Evolutionary conservation across 2,888 invertebrate species (phyloP).

Genomic region (Acrocera orbiculus): DNA sequence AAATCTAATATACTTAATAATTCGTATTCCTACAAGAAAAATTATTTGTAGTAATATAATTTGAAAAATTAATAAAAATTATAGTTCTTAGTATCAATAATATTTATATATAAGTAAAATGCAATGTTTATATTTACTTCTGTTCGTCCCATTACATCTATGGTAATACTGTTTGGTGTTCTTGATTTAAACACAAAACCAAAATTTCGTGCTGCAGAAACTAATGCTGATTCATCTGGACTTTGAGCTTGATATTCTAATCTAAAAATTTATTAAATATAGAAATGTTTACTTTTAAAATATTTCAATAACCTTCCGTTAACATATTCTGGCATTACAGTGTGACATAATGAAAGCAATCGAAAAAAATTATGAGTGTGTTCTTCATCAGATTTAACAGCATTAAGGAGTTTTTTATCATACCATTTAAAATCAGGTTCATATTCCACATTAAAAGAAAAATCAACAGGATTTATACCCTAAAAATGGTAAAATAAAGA

Average conservation of each 20-base stretch:
- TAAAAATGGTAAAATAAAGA: slow-evolving; percentile 26
- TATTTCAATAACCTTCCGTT: slow-evolving; percentile 42
- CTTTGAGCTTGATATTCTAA: slow-evolving; percentile 67
- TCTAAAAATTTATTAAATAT: slow-evolving; percentile 9
- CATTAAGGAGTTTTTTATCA: slow-evolving; percentile 68
- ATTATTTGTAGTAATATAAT: too few relatives aligned
- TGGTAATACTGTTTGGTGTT: slow-evolving; percentile 81
- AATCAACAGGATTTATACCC: slow-evolving; percentile 68
- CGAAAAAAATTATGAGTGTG: slow-evolving; percentile 78
- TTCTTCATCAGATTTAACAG: slow-evolving; percentile 54
- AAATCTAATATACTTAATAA: slow-evolving; percentile 96
- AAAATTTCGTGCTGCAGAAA: slow-evolving; percentile 95
- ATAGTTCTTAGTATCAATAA: neutral
- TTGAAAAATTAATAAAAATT: slow-evolving; percentile 1
- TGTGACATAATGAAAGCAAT: slow-evolving; percentile 88
- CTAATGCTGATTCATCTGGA: slow-evolving; percentile 94
- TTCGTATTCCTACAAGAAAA: slow-evolving; percentile 92
- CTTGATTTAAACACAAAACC: slow-evolving; percentile 94
- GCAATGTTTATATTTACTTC: slow-evolving; percentile 35
- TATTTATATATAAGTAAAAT: too few relatives aligned
- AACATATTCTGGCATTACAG: slow-evolving; percentile 93
- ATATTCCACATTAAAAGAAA: slow-evolving; percentile 84
- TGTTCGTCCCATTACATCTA: slow-evolving; percentile 65
- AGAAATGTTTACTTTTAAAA: neutral
- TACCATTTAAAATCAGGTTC: slow-evolving; percentile 90